Conservation (phyloP, 2,113 vertebrate species). For the Antechinus flavipes region DNA sequence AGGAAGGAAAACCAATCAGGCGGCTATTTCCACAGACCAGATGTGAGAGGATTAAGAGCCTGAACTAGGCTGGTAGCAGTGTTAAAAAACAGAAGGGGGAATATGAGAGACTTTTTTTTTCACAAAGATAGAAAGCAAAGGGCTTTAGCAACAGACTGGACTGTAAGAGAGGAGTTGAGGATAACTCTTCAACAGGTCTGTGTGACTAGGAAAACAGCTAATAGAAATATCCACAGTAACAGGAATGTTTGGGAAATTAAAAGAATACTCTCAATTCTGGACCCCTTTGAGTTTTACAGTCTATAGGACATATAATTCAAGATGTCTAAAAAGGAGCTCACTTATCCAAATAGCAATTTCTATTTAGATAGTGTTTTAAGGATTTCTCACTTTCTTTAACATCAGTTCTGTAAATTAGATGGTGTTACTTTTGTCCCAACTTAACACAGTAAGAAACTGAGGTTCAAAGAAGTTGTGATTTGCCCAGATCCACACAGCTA, state of each 20-base stretch:
- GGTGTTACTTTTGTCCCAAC: neutral
- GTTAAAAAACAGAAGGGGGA: neutral
- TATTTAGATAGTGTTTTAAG: neutral
- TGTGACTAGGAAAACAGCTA: neutral
- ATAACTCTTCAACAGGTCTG: neutral
- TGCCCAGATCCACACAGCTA: neutral
- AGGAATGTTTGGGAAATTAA: neutral
- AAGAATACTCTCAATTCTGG: neutral
- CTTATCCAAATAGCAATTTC: neutral
- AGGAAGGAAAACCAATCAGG: neutral
- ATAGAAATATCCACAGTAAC: neutral
- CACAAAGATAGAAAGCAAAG: neutral
- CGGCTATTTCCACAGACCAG: neutral
- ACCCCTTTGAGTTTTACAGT: neutral
- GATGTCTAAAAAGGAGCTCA: neutral
- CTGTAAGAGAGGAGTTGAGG: neutral
- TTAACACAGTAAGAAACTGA: neutral
- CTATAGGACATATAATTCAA: neutral
- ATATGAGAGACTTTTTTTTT: neutral
- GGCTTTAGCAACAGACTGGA: neutral
- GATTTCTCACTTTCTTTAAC: neutral
- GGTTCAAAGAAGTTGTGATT: neutral
- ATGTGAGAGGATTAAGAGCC: neutral
- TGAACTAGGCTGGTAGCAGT: neutral
- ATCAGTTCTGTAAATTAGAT: neutral